A percentile compares a stretch with the other conserved stretches of the same genome.
Conservation (phyloP, 2,113 vertebrate species). For the Amphiprion ocellaris region DNA sequence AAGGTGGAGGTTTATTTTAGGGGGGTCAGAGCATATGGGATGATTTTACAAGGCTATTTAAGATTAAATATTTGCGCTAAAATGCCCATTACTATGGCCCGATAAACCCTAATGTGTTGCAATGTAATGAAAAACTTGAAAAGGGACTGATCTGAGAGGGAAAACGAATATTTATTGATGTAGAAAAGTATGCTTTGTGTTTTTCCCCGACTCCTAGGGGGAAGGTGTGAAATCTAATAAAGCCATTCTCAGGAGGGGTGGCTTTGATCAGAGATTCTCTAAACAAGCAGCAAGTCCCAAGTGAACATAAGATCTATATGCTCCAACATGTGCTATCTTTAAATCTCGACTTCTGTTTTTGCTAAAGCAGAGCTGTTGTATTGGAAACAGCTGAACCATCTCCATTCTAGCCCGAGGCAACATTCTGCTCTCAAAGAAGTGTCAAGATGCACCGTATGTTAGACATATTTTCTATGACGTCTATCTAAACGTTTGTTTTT, state of each 20-base stretch:
- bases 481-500: slow-evolving; percentile 68
- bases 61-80: slow-evolving; percentile 40
- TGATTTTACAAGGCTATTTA: slow-evolving; percentile 41
- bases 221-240: slow-evolving; percentile 88
- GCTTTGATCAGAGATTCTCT: slow-evolving; percentile 86
- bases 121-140: slow-evolving; percentile 58
- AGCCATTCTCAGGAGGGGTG: slow-evolving; percentile 79
- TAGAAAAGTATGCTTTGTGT: slow-evolving; percentile 82
- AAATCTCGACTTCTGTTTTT: slow-evolving; percentile 84
- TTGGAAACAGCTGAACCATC: slow-evolving; percentile 88
- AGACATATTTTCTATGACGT: slow-evolving; percentile 63
- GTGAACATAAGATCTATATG: slow-evolving; percentile 80
- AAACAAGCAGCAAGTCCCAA: slow-evolving; percentile 83
- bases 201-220: slow-evolving; percentile 75
- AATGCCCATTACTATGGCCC: slow-evolving; percentile 21
- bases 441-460: slow-evolving; percentile 58
- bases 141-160: slow-evolving; percentile 67
- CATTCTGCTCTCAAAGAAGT: slow-evolving; percentile 78
- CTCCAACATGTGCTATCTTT: slow-evolving; percentile 84
- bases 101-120: slow-evolving; percentile 61
- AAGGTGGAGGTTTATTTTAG: slow-evolving; percentile 50
- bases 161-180: slow-evolving; percentile 84
- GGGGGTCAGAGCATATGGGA: slow-evolving; percentile 5
- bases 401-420: slow-evolving; percentile 82
- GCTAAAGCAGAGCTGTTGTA: slow-evolving; percentile 80